Base-by-base conservation (phyloP, 2,113 vertebrate species). In the Bos javanicus region DNA sequence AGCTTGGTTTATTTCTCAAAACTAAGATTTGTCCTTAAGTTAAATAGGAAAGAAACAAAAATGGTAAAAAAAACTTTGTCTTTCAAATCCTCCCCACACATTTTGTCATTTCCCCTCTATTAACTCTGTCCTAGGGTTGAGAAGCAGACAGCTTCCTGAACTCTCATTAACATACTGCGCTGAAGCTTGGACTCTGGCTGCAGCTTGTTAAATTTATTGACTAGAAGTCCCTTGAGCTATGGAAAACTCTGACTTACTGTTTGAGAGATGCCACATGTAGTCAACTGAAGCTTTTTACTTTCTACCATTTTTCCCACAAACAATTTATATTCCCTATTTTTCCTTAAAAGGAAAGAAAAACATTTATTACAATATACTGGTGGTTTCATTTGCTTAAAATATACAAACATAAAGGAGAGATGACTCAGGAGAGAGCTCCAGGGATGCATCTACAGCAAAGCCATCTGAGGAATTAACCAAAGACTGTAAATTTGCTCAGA, bases 191-290 rank as follows among this genome's bases (percentile, higher is more conserved):
- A 84, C 95, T 98, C 97, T 98, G 82, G 96, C 95, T 97, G 64
- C 85, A 98, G 97, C 97, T 98, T 98, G 91, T 98, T 98, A 98
- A 98, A 98, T 99, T 98, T 98, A 98, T 98, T 98, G 98, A 98
- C 97, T 98, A 17, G 96, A 98, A 98, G 64, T 95, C 98, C 98
- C 97, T 97, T 98, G 94, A 98, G 98, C 98, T 98, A 97, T 84
- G 96, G 89, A 98, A 97, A 94, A 97, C 60, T 87, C 81, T 30
- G 11, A 80, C 90, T 98, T 97, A 97, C 89, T 98, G 92, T 97
- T 97, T 98, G 97, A 98, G 98, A 98, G 98, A 98, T 64, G 30
- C 16, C 91, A 90, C 94, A 96, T 95, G 93, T 98, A 95, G 94
- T 91, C 95, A 92, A 93, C 74, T 97, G 96, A 98, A 97, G 95